phyloP scores from a whole-genome alignment of 2,797 vertebrate genomes.

The Stomatorhinus walkeri region DNA sequence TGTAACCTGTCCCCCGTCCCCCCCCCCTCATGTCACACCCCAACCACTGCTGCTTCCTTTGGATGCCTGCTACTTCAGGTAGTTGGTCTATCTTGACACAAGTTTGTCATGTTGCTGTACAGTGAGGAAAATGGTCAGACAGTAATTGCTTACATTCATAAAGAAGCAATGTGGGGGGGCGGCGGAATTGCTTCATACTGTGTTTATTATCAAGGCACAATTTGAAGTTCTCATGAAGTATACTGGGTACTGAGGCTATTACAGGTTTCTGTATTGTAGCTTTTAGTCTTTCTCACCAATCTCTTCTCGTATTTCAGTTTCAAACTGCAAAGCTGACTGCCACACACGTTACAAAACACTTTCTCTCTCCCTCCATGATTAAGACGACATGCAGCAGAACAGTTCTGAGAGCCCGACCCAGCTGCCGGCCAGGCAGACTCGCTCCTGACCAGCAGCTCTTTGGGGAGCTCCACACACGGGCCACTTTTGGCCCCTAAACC shows the following conservation, averaged over 20 bases:
- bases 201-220: constrained; percentile 16
- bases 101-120: not conserved
- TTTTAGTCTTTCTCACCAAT: not conserved
- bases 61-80: not conserved
- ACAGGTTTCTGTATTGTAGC: not conserved
- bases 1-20: not conserved
- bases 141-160: not conserved
- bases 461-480: not conserved
- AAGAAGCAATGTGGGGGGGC: not conserved
- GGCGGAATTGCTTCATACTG: not conserved
- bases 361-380: not conserved
- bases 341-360: not conserved
- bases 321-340: not conserved
- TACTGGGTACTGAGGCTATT: not conserved
- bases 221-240: not conserved
- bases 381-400: not conserved
- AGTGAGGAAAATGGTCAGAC: not conserved
- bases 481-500: not conserved
- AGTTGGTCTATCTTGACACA: not conserved
- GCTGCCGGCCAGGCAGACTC: too few relatives aligned
- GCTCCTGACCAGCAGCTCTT: not conserved
- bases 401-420: too few relatives aligned
- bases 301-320: not conserved
- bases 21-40: not conserved
- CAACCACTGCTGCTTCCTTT: not conserved